These are phyloP conservation scores for Fragum fragum DNA, from an alignment of 2,888 invertebrate genomes.

Conservation along the genomic window DNA sequence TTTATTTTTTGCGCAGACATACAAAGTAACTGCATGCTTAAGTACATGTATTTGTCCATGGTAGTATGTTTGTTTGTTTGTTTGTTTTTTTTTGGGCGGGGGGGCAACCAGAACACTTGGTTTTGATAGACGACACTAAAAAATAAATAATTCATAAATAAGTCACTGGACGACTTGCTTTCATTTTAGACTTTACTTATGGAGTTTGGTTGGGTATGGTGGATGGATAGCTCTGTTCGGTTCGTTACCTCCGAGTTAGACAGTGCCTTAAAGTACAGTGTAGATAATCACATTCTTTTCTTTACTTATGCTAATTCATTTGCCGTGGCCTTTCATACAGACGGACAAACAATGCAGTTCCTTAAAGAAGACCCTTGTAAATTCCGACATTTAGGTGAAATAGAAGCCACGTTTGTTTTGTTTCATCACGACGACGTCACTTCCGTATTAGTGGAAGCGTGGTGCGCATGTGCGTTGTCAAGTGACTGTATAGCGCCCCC, in stretches of 20 bases:
- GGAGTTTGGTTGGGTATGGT: constrained; percentile 65
- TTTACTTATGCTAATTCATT: constrained; percentile 52
- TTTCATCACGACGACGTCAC: constrained; percentile 60
- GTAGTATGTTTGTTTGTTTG: no score
- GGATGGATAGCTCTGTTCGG: constrained; percentile 64
- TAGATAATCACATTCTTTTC: constrained; percentile 48
- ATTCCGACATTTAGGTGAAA: constrained; percentile 62
- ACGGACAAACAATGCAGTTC: constrained; percentile 51
- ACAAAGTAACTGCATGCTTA: no score
- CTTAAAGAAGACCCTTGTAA: constrained; percentile 58
- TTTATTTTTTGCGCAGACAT: no score
- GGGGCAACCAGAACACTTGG: no score
- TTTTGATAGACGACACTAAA: no score
- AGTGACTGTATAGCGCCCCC: constrained; percentile 53
- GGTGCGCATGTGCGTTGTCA: constrained; percentile 62
- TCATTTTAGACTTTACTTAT: constrained; percentile 50
- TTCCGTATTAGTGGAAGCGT: constrained; percentile 48
- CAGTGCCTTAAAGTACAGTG: constrained; percentile 45
- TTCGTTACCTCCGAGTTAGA: constrained; percentile 48
- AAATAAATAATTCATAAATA: no score
- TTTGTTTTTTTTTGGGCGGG: no score
- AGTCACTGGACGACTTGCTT: no score
- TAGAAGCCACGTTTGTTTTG: constrained; percentile 62
- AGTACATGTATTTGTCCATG: no score
- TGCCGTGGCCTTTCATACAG: constrained; percentile 53